A percentile compares a stretch with the other conserved stretches of the same genome.
Conservation (phyloP, 2,797 vertebrate species). For the Loris lydekkerianus region DNA sequence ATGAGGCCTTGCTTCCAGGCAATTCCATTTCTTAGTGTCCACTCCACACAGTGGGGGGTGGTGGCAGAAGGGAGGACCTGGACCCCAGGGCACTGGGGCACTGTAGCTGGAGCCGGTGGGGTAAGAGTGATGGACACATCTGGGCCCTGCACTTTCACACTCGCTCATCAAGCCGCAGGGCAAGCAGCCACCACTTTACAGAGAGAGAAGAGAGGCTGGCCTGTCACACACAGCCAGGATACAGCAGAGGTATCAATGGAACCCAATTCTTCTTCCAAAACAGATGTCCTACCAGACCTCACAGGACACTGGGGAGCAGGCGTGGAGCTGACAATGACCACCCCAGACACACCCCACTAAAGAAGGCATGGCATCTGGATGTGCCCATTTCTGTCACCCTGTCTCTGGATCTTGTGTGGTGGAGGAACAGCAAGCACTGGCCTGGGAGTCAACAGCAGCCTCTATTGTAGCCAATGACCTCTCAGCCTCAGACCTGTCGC, state of each 20-base stretch:
- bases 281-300: background rate
- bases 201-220: background rate
- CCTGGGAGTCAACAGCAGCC: background rate
- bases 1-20: constrained; percentile 79
- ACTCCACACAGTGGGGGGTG: accelerated
- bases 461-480: background rate
- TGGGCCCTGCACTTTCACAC: background rate
- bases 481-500: background rate
- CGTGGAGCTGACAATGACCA: background rate
- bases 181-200: background rate
- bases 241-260: background rate
- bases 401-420: background rate
- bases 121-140: background rate
- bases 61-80: accelerated
- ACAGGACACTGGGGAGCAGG: accelerated
- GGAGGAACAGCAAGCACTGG: background rate
- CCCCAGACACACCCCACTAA: background rate
- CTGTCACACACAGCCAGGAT: background rate
- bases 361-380: background rate
- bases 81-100: background rate
- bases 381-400: background rate
- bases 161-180: background rate
- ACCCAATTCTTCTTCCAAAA: background rate
- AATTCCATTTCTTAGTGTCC: constrained; percentile 42
- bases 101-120: background rate